phyloP scores from a whole-genome alignment of 2,113 vertebrate genomes.

The Perognathus longimembris region DNA sequence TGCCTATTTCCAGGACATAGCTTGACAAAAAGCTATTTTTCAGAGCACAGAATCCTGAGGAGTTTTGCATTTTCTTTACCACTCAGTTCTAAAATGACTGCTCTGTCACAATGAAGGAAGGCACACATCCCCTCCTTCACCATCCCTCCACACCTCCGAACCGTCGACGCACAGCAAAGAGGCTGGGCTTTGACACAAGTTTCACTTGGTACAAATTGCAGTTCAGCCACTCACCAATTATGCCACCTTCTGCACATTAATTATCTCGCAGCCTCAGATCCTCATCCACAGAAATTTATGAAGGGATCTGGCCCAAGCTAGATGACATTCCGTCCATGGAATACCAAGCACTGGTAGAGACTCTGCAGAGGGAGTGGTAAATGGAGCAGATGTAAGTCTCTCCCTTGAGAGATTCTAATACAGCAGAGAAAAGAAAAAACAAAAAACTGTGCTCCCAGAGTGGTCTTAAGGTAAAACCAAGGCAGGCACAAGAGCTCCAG shows the following conservation, averaged over 20 bases:
- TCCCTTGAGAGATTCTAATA: neutral
- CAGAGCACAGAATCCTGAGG: neutral
- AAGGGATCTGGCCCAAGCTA: neutral
- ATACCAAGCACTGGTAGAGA: neutral
- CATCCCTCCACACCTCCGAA: neutral
- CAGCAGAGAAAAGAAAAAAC: neutral
- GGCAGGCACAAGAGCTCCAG: neutral
- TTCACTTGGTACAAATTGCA: neutral
- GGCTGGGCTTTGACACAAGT: neutral
- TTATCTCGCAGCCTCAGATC: neutral
- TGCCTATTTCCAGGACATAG: neutral
- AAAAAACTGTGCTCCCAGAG: neutral
- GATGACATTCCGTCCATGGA: neutral
- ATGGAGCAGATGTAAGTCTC: neutral
- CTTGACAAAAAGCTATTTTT: neutral
- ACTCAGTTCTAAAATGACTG: neutral
- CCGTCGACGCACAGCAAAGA: neutral
- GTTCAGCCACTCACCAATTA: neutral
- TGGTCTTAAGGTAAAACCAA: neutral
- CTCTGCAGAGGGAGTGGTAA: neutral
- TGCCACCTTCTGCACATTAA: neutral
- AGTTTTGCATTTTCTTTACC: neutral
- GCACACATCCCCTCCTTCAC: rapidly evolving
- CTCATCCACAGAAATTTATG: neutral
- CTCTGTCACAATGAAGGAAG: neutral